Percentiles rank a stretch among this genome's conserved stretches.
Conservation (phyloP, 2,888 invertebrate genomes). For the Parnassius glacialis region DNA sequence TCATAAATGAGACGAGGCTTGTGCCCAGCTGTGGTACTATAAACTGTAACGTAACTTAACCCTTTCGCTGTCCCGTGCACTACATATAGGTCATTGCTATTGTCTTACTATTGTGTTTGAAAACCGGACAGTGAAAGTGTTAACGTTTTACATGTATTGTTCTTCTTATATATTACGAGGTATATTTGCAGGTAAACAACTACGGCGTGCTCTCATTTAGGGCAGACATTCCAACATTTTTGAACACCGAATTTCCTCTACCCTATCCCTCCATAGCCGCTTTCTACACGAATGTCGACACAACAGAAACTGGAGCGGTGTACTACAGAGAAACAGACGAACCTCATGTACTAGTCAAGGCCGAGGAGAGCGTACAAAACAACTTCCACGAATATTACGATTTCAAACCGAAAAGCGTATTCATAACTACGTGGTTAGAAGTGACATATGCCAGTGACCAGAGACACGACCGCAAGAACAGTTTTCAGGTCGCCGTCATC, state of each 20-base stretch:
- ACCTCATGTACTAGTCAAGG: slow-evolving; percentile 82
- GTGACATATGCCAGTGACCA: slow-evolving; percentile 84
- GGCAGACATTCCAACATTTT: slow-evolving; percentile 91
- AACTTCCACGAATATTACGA: slow-evolving; percentile 86
- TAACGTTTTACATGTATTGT: too few species aligned
- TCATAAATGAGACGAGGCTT: too few species aligned
- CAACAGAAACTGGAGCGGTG: slow-evolving; percentile 85
- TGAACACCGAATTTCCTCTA: slow-evolving; percentile 93
- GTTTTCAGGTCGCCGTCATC: slow-evolving; percentile 87
- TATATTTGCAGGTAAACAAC: slow-evolving; percentile 88
- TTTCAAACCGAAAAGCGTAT: slow-evolving; percentile 89
- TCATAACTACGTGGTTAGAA: slow-evolving; percentile 94
- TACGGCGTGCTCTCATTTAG: slow-evolving; percentile 95
- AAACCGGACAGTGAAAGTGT: too few species aligned
- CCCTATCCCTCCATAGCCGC: slow-evolving; percentile 94
- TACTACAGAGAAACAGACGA: slow-evolving; percentile 86
- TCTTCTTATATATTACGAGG: too few species aligned
- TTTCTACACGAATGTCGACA: slow-evolving; percentile 95
- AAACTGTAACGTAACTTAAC: too few species aligned
- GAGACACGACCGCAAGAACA: slow-evolving; percentile 84
- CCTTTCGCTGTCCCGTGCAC: too few species aligned
- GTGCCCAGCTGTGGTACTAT: too few species aligned
- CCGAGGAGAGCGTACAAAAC: slow-evolving; percentile 85
- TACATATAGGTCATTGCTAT: too few species aligned
- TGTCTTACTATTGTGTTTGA: too few species aligned